Percentiles rank a stretch among this genome's conserved stretches.
phyloP scores from a whole-genome alignment of 2,888 invertebrate species.

The Archips crataeganus region DNA sequence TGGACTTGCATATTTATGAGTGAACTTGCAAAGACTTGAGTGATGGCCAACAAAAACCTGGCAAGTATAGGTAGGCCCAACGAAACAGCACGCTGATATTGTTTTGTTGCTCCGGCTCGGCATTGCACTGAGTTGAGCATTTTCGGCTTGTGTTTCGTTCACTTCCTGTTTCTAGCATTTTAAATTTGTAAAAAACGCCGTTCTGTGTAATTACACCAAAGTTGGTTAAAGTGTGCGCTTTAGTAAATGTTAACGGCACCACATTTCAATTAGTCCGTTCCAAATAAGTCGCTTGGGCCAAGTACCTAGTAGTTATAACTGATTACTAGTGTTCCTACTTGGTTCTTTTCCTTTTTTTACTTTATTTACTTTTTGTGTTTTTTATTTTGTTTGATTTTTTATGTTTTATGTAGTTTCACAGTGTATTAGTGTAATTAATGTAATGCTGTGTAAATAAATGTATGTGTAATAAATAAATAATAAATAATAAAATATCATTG shows the following conservation, averaged over 20 bases:
- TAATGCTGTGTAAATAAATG: too few species aligned
- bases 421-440: too few species aligned
- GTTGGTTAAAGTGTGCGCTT: constrained; percentile 9
- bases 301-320: too few species aligned
- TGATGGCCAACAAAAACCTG: constrained; percentile 75
- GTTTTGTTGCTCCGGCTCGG: constrained; percentile 45
- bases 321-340: too few species aligned
- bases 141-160: not conserved
- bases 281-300: not conserved
- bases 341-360: too few species aligned
- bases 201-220: constrained; percentile 2
- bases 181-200: not conserved
- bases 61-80: constrained; percentile 61
- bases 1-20: constrained; percentile 79
- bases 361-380: too few species aligned
- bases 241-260: not conserved
- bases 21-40: constrained; percentile 76
- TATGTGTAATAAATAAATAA: too few species aligned
- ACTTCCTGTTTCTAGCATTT: not conserved
- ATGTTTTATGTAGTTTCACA: too few species aligned
- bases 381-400: too few species aligned
- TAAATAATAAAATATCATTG: too few species aligned
- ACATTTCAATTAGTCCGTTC: not conserved
- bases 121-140: constrained; percentile 23
- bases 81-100: constrained; percentile 54